Base-by-base conservation (phyloP, 2,888 invertebrate species). In the Dicycla oo region DNA sequence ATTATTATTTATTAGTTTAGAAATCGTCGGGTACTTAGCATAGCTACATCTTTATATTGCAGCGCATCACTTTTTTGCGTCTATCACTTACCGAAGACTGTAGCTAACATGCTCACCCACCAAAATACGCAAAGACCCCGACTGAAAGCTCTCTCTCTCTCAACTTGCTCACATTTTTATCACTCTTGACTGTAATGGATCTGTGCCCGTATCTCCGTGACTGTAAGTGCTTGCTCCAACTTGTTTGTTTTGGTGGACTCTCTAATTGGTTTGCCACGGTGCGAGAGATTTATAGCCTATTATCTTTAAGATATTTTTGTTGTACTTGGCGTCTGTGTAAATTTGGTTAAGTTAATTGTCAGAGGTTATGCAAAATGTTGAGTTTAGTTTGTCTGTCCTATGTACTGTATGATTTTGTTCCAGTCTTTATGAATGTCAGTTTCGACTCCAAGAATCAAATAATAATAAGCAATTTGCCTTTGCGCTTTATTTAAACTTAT, bases 271-370 rank as follows among this genome's bases (percentile, higher is more conserved):
- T 78, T 78, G 61, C 64, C 8, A 49, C 63, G 38, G 40, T 70
- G 58, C 7, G 18, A 72, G 58, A 75, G 78, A 85, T 84, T 85
- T 79, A 85, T 85, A 61, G 71, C n/a, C 23, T 53, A 69, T 78
- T 79, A 72, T 73, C 69, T 72, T 47, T 10, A 57, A 66, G 49
- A 72, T 70, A 70, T 71, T 81, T 81, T 73, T 47, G 34, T 45
- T 73, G 62, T 49, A n/a, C 54, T 54, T 51, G 47, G 38, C 43
- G 1, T 53, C 20, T 68, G 47, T 56, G 63, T 58, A 82, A 78
- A 81, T 78, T 74, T 82, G 75, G 38, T 45, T 61, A 54, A 64
- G 34, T 73, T 77, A 68, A 66, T 70, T 43, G 76, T 71, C 26
- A 47, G 38, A 11, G 7, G 7, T 64, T 49, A 63, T 57, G 47